These are phyloP conservation scores for Phenganax subtilis DNA, from an alignment of 92 coral and sea anemone species.

Conservation along the genomic window DNA sequence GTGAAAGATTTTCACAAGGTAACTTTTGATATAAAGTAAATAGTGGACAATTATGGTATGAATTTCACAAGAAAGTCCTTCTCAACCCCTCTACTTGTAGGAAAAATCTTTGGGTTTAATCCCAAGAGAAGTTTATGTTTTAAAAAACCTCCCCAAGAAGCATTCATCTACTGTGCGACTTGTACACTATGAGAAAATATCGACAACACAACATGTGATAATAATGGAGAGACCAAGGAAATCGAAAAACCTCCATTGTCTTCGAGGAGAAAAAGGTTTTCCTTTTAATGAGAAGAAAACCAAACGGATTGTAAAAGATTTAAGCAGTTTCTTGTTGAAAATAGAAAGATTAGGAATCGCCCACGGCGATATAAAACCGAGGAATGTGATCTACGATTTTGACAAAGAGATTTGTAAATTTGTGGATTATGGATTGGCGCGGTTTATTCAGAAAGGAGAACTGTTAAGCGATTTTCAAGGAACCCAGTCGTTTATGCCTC, in stretches of 20 bases:
- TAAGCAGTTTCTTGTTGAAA: not conserved
- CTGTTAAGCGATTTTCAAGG: slow-evolving; percentile 5
- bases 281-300: slow-evolving; percentile 21
- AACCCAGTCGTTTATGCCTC: slow-evolving; percentile 25
- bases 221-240: slow-evolving; percentile 27
- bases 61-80: not conserved
- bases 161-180: slow-evolving; percentile 8
- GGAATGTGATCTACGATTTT: slow-evolving; percentile 22
- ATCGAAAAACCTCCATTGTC: slow-evolving; percentile 7
- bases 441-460: slow-evolving; percentile 21
- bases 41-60: too few species aligned
- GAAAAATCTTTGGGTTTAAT: slow-evolving; percentile 4
- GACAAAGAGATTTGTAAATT: not conserved
- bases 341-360: not conserved
- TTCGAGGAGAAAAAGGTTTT: slow-evolving; percentile 17
- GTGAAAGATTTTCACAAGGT: slow-evolving; percentile 8
- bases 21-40: not conserved
- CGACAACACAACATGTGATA: not conserved
- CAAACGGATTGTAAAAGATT: not conserved
- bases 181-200: slow-evolving; percentile 15
- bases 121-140: slow-evolving; percentile 25
- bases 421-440: slow-evolving; percentile 27
- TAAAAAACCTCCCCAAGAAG: slow-evolving; percentile 10
- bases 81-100: not conserved
- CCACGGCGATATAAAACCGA: slow-evolving; percentile 27